Conservation (phyloP, 92 coral and sea anemone genomes). For the Actinostola sp. region DNA sequence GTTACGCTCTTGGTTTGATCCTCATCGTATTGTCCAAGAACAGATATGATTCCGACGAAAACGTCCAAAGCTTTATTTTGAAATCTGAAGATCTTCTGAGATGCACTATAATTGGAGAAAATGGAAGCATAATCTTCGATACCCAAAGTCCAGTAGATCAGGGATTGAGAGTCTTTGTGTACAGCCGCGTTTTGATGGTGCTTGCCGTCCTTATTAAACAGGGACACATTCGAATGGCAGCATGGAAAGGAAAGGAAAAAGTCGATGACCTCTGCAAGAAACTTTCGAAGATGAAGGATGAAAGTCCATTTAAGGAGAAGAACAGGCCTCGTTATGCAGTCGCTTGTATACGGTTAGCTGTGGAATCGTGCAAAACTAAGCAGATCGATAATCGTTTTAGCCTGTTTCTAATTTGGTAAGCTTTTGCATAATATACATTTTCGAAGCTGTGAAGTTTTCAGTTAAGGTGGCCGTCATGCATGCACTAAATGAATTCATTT, state of each 20-base stretch:
- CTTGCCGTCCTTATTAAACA: not conserved
- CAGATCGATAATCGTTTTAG: not conserved
- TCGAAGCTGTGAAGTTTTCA: not conserved
- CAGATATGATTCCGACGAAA: conserved; percentile 9
- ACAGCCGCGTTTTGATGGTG: conserved; percentile 21
- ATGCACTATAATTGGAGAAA: conserved; percentile 4
- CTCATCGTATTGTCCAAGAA: not conserved
- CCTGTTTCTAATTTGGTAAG: conserved; percentile 16
- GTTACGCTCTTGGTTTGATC: conserved; percentile 7
- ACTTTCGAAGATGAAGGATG: not conserved
- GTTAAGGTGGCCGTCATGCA: no score
- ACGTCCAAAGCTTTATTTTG: not conserved
- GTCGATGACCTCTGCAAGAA: not conserved
- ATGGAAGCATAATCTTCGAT: not conserved
- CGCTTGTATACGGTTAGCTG: conserved; percentile 2
- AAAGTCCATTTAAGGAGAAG: conserved; percentile 2
- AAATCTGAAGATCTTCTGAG: not conserved
- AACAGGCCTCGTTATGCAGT: conserved; percentile 14
- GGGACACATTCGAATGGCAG: not conserved
- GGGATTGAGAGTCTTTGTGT: not conserved
- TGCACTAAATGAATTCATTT: not conserved
- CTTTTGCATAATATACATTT: no score
- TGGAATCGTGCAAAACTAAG: not conserved
- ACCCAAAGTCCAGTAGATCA: conserved; percentile 4
- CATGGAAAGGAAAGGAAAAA: not conserved